Evolutionary conservation across 2,797 vertebrate genomes (phyloP), one percentile per base, ranked within the genome.

Genomic region (Sparus aurata): DNA sequence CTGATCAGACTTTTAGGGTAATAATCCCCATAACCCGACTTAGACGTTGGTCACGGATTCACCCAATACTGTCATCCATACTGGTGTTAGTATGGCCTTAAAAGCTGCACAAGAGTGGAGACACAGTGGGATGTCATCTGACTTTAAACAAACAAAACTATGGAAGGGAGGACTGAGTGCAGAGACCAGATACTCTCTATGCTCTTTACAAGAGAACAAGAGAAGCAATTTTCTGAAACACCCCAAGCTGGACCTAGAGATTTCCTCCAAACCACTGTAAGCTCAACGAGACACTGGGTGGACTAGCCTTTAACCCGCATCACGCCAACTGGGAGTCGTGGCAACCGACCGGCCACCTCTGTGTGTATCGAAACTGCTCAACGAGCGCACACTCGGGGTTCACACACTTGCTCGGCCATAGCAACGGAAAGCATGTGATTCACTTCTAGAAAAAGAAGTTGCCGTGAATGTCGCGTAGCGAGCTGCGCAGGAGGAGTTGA

Each of bases 311-410:
- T 52, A 25, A 77, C 59, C 50, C 61, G 65, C 38, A 57, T 74
- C 76, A 72, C 69, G 63, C 73, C 75, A 86, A 80, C 82, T 90
- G 84, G 70, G 85, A 67, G 58, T 78, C 60, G 76, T 77, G 67
- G 73, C 83, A 85, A 82, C 80, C 82, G 77, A 74, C 72, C 27
- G 73, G 27, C 77, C 80, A 82, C 85, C 86, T 88, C 86, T 88
- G 86, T 83, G 77, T 80, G 43, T 84, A 88, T 72, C 77, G 85
- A 82, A 77, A 77, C 89, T 91, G 92, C 69, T 92, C 82, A 86
- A 80, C 80, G 89, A 90, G 84, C 74, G 80, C 77, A 87, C 85
- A 85, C 34, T 9, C 34, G 70, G 86, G 30, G 53, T 65, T 52
- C 58, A 80, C 54, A 69, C 59, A 62, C 55, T 77, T 18, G 41